Evolutionary conservation across 2,113 vertebrate species (phyloP).

Genomic region (Xyliphius kryptos): DNA sequence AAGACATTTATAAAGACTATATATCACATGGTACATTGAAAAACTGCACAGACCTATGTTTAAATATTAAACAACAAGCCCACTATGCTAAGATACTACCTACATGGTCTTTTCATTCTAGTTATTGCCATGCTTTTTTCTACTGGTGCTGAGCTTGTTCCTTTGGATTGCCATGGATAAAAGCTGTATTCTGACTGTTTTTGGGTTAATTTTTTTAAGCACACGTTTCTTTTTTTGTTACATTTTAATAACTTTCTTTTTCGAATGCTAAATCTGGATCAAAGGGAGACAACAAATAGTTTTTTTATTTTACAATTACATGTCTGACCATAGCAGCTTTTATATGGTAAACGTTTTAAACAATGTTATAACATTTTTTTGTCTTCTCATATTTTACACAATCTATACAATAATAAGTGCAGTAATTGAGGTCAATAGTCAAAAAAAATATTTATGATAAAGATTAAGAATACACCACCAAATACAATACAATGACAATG

Average conservation of each 20-base stretch:
- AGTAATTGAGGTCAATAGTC: conserved; percentile 79
- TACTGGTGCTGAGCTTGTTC: not conserved
- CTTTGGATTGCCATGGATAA: conserved; percentile 3
- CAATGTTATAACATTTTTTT: not conserved
- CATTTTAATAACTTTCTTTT: not conserved
- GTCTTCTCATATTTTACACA: conserved; percentile 19
- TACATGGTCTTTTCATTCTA: conserved; percentile 19
- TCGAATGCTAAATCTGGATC: not conserved
- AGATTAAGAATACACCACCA: conserved; percentile 65
- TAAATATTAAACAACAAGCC: conserved; percentile 23
- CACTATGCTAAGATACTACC: not conserved
- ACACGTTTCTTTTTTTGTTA: not conserved
- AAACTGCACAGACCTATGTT: conserved; percentile 22
- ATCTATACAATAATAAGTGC: conserved; percentile 69
- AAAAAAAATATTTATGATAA: conserved; percentile 55
- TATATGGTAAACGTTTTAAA: conserved; percentile 26
- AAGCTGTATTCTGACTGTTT: conserved; percentile 10
- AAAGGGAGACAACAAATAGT: conserved; percentile 1
- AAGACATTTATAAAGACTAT: conserved; percentile 29
- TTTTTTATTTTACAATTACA: conserved; percentile 22
- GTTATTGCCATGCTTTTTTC: conserved; percentile 20
- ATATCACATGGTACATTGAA: conserved; percentile 24
- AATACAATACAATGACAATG: conserved; percentile 50
- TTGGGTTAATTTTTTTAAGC: not conserved
- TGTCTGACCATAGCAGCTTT: conserved; percentile 77